These are phyloP conservation scores for Alca torda DNA, from an alignment of 2,797 vertebrate genomes.

Conservation along the genomic window DNA sequence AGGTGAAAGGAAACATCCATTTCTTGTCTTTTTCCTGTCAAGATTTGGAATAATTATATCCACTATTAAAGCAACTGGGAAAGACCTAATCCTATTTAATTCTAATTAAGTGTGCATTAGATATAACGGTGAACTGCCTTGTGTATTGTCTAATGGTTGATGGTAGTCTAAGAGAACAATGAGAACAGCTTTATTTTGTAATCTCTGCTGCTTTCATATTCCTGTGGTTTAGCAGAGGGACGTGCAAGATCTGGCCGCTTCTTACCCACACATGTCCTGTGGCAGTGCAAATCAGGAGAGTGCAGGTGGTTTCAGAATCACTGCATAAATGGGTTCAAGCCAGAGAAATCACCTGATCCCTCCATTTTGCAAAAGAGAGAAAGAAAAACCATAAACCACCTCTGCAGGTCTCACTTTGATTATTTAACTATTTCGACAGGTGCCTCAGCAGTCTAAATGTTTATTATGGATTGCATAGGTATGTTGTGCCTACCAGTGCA, in stretches of 20 bases:
- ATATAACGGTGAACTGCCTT: not conserved
- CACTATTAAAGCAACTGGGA: not conserved
- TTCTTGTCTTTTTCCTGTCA: not conserved
- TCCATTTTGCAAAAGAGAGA: not conserved
- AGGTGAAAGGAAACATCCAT: not conserved
- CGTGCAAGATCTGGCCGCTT: not conserved
- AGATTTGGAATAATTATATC: not conserved
- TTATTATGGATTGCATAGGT: not conserved
- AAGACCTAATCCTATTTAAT: conserved; percentile 5
- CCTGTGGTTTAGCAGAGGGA: not conserved
- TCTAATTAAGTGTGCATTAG: not conserved
- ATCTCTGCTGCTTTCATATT: not conserved
- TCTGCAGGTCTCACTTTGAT: not conserved
- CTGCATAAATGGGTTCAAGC: not conserved
- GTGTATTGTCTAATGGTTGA: not conserved
- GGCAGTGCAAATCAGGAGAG: not conserved
- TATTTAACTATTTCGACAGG: not conserved
- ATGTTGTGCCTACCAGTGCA: not conserved
- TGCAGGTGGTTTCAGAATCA: not conserved
- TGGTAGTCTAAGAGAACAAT: not conserved
- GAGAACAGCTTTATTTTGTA: not conserved
- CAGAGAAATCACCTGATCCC: not conserved
- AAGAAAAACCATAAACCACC: not conserved
- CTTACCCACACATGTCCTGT: not conserved
- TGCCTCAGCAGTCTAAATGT: not conserved